Evolutionary conservation across 2,797 vertebrate species (phyloP).

Genomic region (Poeciliopsis presidionis): DNA sequence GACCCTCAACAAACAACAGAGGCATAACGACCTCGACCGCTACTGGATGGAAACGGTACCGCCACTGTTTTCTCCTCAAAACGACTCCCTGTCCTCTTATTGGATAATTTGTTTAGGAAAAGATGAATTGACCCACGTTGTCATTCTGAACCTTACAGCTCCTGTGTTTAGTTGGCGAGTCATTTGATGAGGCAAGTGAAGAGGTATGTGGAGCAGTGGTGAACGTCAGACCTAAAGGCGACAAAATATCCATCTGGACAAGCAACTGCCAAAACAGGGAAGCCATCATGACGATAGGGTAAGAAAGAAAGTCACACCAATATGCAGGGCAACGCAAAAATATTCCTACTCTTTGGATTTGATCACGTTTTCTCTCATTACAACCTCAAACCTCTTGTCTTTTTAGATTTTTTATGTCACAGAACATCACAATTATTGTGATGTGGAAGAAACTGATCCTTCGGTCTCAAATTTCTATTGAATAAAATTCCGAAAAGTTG

Average conservation of each 20-base stretch:
- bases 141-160: slow-evolving; percentile 71
- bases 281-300: slow-evolving; percentile 88
- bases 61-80: background rate
- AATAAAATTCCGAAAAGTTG: background rate
- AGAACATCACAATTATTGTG: background rate
- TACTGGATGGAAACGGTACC: slow-evolving; percentile 88
- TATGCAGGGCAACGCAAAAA: background rate
- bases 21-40: slow-evolving; percentile 86
- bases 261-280: slow-evolving; percentile 88
- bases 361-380: background rate
- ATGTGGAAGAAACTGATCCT: background rate
- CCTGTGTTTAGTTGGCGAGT: slow-evolving; percentile 87
- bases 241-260: slow-evolving; percentile 88
- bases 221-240: slow-evolving; percentile 86
- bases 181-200: slow-evolving; percentile 86
- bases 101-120: background rate
- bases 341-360: background rate
- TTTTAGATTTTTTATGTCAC: background rate
- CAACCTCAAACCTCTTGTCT: background rate
- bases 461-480: background rate
- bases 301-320: slow-evolving; percentile 24
- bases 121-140: background rate
- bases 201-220: slow-evolving; percentile 87
- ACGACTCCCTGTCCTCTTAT: background rate
- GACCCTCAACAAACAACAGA: slow-evolving; percentile 86